Evolutionary conservation across 2,113 vertebrate genomes (phyloP), one percentile per base, ranked within the genome.

Genomic region (Oncorhynchus kisutch): DNA sequence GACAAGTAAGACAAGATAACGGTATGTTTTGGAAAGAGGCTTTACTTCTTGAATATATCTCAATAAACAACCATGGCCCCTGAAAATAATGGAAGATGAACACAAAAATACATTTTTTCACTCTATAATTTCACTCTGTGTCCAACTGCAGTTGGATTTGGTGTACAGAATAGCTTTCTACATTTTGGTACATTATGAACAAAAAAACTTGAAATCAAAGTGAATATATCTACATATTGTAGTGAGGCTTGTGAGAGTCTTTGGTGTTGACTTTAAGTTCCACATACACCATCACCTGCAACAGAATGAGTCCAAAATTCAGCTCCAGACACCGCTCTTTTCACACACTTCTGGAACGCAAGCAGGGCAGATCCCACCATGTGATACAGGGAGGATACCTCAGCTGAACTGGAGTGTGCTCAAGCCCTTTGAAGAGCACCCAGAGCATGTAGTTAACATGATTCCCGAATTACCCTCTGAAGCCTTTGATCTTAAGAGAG

Each of bases 401-500:
- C 67, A 34, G 74, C 74, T 24, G 67, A 31, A 67, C 20, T n/a
- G 51, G 57, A 22, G 59, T 77, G 76, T 45, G 39, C 70, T 45
- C 7, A n/a, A 31, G 18, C 25, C 5, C 76, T 72, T 14, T 76
- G 68, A 64, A 24, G 70, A 9, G 49, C 70, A n/a, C 48, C 51
- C 62, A 65, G 67, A 69, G 76, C 39, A 45, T 45, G 39, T 45
- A 45, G 39, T 45, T 45, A 76, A 76, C 16, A 72, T 24, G 74
- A 76, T 57, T 76, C 73, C 34, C 22, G 62, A 72, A 76, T 76
- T 45, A 80, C 70, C 57, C 64, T 67, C 39, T 45, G 39, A 45
- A 49, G 22, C 48, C 78, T 75, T 80, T 80, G 73, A 75, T 75
- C 68, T 71, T 64, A 59, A 67, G 22, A 34, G 65, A 67, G 31